Evolutionary conservation across 2,797 vertebrate species (phyloP).

Genomic region (Heteromormyrus szaboi): DNA sequence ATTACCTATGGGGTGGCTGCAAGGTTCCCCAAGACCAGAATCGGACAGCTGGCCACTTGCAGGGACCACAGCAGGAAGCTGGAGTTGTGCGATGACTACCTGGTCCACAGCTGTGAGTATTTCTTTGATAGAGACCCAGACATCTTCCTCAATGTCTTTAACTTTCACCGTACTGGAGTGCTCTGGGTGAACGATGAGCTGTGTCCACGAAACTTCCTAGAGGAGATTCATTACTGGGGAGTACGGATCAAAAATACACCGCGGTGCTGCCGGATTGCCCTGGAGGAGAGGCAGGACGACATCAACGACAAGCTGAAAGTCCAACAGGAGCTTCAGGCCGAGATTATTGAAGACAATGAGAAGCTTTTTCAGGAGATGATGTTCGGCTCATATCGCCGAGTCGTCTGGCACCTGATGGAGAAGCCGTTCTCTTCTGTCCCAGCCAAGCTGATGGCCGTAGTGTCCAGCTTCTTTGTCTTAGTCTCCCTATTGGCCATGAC

Average conservation of each 20-base stretch:
- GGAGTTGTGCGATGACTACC: slow-evolving; percentile 74
- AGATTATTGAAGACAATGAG: slow-evolving; percentile 50
- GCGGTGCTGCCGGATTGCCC: slow-evolving; percentile 64
- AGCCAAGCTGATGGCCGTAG: slow-evolving; percentile 63
- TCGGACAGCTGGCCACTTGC: slow-evolving; percentile 71
- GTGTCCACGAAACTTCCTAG: slow-evolving; percentile 64
- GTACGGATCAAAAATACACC: slow-evolving; percentile 61
- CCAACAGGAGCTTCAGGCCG: slow-evolving; percentile 59
- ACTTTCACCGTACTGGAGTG: slow-evolving; percentile 67
- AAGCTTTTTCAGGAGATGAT: slow-evolving; percentile 58
- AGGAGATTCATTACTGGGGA: slow-evolving; percentile 71
- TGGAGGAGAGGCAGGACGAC: slow-evolving; percentile 67
- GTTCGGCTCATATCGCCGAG: slow-evolving; percentile 47
- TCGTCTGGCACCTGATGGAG: slow-evolving; percentile 67
- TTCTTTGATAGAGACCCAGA: slow-evolving; percentile 79
- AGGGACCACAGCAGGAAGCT: slow-evolving; percentile 65
- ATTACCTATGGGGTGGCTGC: slow-evolving; percentile 64
- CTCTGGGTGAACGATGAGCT: slow-evolving; percentile 66
- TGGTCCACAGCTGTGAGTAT: slow-evolving; percentile 63
- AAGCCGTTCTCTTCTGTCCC: slow-evolving; percentile 64
- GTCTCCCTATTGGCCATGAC: slow-evolving; percentile 69
- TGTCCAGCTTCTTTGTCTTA: slow-evolving; percentile 66
- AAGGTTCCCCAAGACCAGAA: slow-evolving; percentile 70
- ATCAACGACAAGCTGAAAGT: slow-evolving; percentile 63
- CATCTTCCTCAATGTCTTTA: slow-evolving; percentile 74